These are phyloP conservation scores for Yponomeuta sedellus DNA, from an alignment of 2,888 invertebrate species.

Conservation along the genomic window DNA sequence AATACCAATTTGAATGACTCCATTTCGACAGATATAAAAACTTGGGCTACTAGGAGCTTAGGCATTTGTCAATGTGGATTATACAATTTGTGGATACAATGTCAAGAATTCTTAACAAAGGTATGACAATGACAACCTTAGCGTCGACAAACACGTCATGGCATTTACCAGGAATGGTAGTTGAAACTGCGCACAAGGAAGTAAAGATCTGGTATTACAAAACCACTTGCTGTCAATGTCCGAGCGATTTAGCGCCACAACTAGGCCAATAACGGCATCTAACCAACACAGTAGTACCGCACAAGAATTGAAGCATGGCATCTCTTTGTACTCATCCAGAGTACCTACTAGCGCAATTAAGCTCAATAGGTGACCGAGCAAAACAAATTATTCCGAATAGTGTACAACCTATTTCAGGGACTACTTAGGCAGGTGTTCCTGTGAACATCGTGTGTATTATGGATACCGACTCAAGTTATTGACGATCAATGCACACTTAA, in stretches of 20 bases:
- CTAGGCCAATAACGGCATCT: slow-evolving; percentile 63
- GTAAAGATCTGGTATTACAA: slow-evolving; percentile 34
- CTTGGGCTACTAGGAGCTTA: not conserved
- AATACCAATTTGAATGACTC: too few species aligned
- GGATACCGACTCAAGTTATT: too few species aligned
- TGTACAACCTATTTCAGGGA: not conserved
- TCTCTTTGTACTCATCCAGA: not conserved
- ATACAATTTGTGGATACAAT: too few species aligned
- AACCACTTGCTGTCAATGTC: slow-evolving; percentile 40
- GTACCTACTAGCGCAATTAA: not conserved
- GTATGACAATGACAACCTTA: not conserved
- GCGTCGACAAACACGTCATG: not conserved
- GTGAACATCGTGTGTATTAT: too few species aligned
- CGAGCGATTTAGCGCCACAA: slow-evolving; percentile 49
- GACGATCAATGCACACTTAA: too few species aligned
- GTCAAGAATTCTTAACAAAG: not conserved
- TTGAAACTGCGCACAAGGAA: slow-evolving; percentile 28
- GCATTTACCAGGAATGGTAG: slow-evolving; percentile 1
- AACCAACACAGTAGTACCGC: slow-evolving; percentile 40
- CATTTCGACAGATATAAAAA: too few species aligned
- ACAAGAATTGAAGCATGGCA: slow-evolving; percentile 45
- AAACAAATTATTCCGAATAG: not conserved
- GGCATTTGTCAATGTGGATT: not conserved
- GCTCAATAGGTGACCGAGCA: not conserved
- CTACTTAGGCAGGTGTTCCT: not conserved